A percentile compares a stretch with the other conserved stretches of the same genome.
These are phyloP conservation scores for Epirrita christyi DNA, from an alignment of 2,888 invertebrate species.

Conservation along the genomic window DNA sequence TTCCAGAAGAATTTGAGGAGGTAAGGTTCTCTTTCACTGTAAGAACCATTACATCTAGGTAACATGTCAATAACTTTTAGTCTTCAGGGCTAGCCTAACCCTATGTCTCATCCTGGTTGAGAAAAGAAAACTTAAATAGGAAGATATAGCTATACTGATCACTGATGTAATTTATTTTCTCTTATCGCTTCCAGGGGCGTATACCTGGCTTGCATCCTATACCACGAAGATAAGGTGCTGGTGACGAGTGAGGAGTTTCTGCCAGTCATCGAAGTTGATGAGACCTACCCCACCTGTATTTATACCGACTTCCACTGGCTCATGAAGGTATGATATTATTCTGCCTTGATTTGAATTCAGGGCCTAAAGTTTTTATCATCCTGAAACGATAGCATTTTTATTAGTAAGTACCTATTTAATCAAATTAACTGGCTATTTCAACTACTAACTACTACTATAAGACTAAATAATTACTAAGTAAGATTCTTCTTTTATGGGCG, in stretches of 20 bases:
- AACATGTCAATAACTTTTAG: no score
- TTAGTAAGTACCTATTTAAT: no score
- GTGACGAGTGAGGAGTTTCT: conserved; percentile 98
- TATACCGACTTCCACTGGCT: conserved; percentile 98
- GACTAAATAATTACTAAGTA: no score
- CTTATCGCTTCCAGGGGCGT: conserved; percentile 88
- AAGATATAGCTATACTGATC: no score
- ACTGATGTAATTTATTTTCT: neutral
- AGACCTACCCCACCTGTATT: conserved; percentile 96
- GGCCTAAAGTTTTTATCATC: neutral
- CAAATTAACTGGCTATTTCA: no score
- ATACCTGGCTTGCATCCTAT: conserved; percentile 96
- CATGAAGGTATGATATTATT: conserved; percentile 89
- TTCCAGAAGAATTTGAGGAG: conserved; percentile 94
- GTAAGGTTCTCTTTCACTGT: conserved; percentile 30
- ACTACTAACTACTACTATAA: no score
- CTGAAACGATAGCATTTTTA: no score
- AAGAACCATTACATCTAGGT: neutral
- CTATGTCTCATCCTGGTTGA: no score
- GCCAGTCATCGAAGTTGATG: conserved; percentile 98
- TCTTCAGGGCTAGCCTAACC: no score
- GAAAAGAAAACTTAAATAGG: no score
- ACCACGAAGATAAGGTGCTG: conserved; percentile 97
- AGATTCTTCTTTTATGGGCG: no score
- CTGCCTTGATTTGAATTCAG: no score